Evolutionary conservation across 2,113 vertebrate species (phyloP).

Genomic region (Ptychochromis oligacanthus): DNA sequence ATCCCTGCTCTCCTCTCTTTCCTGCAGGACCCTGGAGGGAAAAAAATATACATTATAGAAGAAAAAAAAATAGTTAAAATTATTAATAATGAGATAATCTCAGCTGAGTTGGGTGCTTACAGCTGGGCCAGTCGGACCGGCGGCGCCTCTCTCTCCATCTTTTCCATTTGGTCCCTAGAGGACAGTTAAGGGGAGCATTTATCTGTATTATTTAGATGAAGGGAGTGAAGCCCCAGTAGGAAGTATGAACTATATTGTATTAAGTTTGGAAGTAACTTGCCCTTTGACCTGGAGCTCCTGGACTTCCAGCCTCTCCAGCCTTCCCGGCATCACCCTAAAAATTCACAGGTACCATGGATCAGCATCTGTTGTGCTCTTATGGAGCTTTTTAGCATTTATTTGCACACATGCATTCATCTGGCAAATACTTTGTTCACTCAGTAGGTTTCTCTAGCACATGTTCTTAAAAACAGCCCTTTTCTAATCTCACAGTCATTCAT

Average conservation of each 20-base stretch:
- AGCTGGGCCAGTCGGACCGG: slow-evolving; percentile 88
- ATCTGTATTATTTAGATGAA: background rate
- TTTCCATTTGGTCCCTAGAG: slow-evolving; percentile 94
- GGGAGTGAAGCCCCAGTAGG: background rate
- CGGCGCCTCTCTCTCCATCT: slow-evolving; percentile 94
- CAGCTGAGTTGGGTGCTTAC: slow-evolving; percentile 77
- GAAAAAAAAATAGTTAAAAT: background rate
- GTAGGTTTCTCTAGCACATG: background rate
- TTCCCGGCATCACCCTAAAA: slow-evolving; percentile 94
- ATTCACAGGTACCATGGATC: background rate
- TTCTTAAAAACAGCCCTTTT: background rate
- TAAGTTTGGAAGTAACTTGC: slow-evolving; percentile 70
- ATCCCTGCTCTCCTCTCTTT: slow-evolving; percentile 95
- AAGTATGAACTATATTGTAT: background rate
- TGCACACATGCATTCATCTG: background rate
- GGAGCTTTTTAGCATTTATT: background rate
- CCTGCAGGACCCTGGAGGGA: slow-evolving; percentile 86
- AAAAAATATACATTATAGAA: background rate
- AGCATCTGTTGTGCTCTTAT: background rate
- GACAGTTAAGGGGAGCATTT: background rate
- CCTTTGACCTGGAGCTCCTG: slow-evolving; percentile 90
- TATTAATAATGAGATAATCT: background rate
- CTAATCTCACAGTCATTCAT: background rate
- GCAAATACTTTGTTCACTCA: background rate
- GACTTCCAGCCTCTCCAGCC: slow-evolving; percentile 88